phyloP scores from a whole-genome alignment of 2,113 vertebrate genomes.

The Nycticryphes semicollaris region DNA sequence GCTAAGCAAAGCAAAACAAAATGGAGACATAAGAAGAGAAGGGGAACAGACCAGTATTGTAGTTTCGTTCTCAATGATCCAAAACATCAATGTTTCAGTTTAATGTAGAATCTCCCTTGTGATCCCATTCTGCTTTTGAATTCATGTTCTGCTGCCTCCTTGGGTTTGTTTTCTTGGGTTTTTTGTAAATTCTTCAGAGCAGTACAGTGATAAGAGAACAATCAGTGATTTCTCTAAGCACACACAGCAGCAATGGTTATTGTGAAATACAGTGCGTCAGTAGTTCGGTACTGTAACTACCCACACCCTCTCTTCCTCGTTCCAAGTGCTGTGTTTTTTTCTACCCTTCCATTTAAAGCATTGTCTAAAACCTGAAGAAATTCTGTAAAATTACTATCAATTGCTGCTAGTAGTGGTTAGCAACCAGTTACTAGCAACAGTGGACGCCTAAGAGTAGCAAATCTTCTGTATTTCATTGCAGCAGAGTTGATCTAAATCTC shows the following conservation, averaged over 20 bases:
- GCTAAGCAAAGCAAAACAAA: conserved; percentile 45
- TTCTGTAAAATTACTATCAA: not conserved
- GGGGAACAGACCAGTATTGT: conserved; percentile 43
- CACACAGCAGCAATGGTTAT: not conserved
- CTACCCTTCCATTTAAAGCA: not conserved
- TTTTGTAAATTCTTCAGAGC: not conserved
- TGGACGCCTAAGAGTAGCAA: not conserved
- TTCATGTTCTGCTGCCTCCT: not conserved
- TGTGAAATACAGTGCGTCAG: conserved; percentile 1
- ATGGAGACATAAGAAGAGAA: conserved; percentile 11
- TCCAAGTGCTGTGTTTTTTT: not conserved
- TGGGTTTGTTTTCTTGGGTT: not conserved
- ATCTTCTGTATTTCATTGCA: not conserved
- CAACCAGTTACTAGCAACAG: not conserved
- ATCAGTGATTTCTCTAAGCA: not conserved
- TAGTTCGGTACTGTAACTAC: not conserved
- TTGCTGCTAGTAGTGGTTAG: not conserved
- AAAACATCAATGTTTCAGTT: conserved; percentile 28
- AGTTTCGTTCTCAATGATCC: not conserved
- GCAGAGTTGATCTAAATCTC: not conserved
- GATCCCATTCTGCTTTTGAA: not conserved
- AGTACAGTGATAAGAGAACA: conserved; percentile 4
- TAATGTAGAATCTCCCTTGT: not conserved
- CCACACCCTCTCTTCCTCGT: not conserved
- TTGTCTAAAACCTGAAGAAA: conserved; percentile 4